Evolutionary conservation across 1,140 invertebrate species (phyloP).

Genomic region (Pogonomyrmex barbatus): DNA sequence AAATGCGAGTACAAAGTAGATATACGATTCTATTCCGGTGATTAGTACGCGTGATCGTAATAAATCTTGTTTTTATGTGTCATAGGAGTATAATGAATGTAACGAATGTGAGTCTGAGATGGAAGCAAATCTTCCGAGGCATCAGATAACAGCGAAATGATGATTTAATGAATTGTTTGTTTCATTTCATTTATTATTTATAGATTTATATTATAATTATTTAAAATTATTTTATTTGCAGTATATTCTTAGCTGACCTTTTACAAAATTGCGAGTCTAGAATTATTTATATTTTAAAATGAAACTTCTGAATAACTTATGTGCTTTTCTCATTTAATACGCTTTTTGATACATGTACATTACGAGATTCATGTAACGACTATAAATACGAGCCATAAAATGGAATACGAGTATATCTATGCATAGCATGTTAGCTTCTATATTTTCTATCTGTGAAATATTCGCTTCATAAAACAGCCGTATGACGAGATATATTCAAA

Average conservation of each 20-base stretch:
- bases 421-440: neutral
- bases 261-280: too few relatives aligned
- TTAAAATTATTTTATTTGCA: too few relatives aligned
- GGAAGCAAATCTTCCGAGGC: too few relatives aligned
- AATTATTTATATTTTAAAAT: neutral
- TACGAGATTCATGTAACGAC: neutral
- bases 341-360: neutral
- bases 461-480: neutral
- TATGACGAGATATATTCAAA: constrained; percentile 26
- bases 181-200: too few relatives aligned
- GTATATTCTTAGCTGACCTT: neutral
- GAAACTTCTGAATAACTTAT: neutral
- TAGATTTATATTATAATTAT: too few relatives aligned
- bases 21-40: neutral
- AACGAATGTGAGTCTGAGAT: too few relatives aligned
- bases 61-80: neutral
- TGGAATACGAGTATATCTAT: constrained; percentile 2
- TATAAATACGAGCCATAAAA: neutral
- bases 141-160: too few relatives aligned
- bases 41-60: neutral
- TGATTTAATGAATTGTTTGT: too few relatives aligned
- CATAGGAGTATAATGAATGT: too few relatives aligned
- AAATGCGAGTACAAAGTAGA: neutral
- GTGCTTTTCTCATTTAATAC: neutral
- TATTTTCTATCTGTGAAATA: constrained; percentile 36